Base-by-base conservation (phyloP, 2,797 vertebrate genomes). In the Orestias chungarensis region DNA sequence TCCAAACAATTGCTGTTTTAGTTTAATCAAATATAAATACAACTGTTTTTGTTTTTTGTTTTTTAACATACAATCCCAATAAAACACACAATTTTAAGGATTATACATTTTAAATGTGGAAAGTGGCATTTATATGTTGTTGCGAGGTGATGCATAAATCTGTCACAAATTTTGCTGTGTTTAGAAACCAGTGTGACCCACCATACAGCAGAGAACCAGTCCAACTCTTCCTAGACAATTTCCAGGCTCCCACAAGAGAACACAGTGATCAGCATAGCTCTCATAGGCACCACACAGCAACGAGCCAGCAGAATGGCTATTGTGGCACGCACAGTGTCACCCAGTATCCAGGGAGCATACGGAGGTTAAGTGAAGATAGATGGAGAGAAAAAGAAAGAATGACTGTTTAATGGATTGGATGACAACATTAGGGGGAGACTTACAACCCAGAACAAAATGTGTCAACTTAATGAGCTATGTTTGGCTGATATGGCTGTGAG, bases 401-500 rank as follows among this genome's bases (percentile, higher is more conserved):
- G 17, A 74, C 71, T 59, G 80, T 59, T 82, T 80, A 82, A 80
- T 86, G 81, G 81, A 69, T 84, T 76, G 68, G 74, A 82, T 78
- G 79, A 77, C 64, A 81, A 71, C 44, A 46, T 46, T 55, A 75
- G 82, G 61, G 64, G 43, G 66, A 69, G 59, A 70, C n/a, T 79
- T 76, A 84, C 64, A 78, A 73, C 67, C 52, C 70, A 71, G 78
- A 82, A 78, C 73, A 74, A 79, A 79, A 70, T 6, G 47, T 69
- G 76, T 82, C 71, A 46, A 70, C 76, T 76, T 79, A 83, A 88
- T 88, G 71, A 86, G 33, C 80, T 76, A 75, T 74, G 65, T 77
- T 79, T 73, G 66, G 79, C 14, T 70, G 66, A 74, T 77, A 33
- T 76, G 79, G 47, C 20, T 27, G 55, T 18, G 78, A 75, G 65